Percentiles rank a stretch among this genome's conserved stretches.
Conservation (phyloP, 2,113 vertebrate genomes). For the Coracopsis vasa region DNA sequence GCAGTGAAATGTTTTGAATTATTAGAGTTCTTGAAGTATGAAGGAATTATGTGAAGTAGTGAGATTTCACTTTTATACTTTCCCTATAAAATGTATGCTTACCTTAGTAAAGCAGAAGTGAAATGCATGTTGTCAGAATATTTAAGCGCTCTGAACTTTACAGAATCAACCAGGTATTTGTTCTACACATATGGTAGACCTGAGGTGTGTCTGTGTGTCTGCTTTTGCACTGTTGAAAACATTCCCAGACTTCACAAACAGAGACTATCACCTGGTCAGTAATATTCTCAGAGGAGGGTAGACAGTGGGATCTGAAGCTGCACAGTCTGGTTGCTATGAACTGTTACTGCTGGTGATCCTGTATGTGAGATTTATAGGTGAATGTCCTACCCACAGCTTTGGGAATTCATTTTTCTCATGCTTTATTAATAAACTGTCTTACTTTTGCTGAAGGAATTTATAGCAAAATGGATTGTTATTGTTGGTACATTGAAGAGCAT, state of each 20-base stretch:
- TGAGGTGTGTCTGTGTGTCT: background rate
- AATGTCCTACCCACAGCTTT: background rate
- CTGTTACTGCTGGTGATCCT: background rate
- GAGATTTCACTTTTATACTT: background rate
- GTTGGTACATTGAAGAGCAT: background rate
- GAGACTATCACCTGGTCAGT: background rate
- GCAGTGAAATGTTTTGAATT: background rate
- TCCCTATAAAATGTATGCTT: background rate
- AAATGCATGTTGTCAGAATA: background rate
- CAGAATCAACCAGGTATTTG: background rate
- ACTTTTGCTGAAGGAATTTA: background rate
- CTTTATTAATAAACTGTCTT: background rate
- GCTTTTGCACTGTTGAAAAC: constrained; percentile 4
- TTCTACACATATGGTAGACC: background rate
- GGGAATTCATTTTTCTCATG: background rate
- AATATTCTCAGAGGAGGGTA: constrained; percentile 10
- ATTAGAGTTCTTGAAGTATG: background rate
- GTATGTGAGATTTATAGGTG: constrained; percentile 2
- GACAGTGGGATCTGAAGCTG: background rate
- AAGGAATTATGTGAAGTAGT: background rate
- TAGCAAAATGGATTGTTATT: background rate
- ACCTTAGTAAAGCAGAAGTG: background rate
- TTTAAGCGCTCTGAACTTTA: background rate
- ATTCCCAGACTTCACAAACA: constrained; percentile 22
- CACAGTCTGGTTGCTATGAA: background rate